Evolutionary conservation across 2,113 vertebrate species (phyloP).

Genomic region (Myotis lucifugus): DNA sequence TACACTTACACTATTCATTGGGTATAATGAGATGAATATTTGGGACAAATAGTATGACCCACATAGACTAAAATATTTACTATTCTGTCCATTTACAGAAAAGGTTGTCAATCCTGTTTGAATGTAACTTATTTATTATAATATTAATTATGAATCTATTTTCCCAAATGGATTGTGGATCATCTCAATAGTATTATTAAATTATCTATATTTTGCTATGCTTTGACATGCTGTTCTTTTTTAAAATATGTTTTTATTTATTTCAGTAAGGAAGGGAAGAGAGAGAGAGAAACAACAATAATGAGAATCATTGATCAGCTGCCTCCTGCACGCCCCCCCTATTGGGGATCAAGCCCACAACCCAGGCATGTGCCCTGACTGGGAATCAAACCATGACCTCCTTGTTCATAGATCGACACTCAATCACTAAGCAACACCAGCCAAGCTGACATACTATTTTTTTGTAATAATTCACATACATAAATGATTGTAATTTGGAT

Average conservation of each 20-base stretch:
- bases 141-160: neutral
- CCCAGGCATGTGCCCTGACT: too few relatives aligned
- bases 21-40: neutral
- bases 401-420: too few relatives aligned
- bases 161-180: neutral
- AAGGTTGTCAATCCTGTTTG: neutral
- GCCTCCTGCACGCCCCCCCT: too few relatives aligned
- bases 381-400: too few relatives aligned
- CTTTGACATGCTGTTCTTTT: neutral
- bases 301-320: too few relatives aligned
- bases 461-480: neutral
- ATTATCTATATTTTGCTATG: neutral
- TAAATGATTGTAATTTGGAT: neutral
- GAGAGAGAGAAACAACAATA: too few relatives aligned
- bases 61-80: neutral
- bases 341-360: too few relatives aligned
- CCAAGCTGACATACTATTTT: neutral
- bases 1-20: fast-evolving
- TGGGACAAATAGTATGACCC: neutral
- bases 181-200: neutral
- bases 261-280: too few relatives aligned
- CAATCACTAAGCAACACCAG: too few relatives aligned
- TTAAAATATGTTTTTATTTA: neutral
- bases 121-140: neutral
- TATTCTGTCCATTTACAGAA: neutral